phyloP scores from a whole-genome alignment of 2,888 invertebrate genomes.

The Cheilosia urbana region DNA sequence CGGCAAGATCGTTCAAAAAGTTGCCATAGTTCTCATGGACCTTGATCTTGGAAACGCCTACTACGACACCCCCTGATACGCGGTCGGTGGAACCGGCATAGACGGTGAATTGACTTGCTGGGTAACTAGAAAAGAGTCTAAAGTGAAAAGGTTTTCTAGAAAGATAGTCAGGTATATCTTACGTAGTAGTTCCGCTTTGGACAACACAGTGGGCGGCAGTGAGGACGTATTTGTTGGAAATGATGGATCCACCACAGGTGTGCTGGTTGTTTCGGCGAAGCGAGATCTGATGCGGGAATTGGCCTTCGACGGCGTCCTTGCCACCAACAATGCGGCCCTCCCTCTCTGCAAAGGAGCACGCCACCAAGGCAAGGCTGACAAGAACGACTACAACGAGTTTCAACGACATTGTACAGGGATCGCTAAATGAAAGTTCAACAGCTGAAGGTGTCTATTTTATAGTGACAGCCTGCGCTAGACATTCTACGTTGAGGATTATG shows the following conservation, averaged over 20 bases:
- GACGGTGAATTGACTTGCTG: constrained; percentile 76
- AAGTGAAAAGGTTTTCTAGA: background rate
- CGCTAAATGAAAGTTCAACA: constrained; percentile 22
- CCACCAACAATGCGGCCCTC: constrained; percentile 81
- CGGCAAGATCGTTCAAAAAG: constrained; percentile 79
- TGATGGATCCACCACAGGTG: constrained; percentile 80
- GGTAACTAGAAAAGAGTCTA: constrained; percentile 66
- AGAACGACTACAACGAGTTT: constrained; percentile 29
- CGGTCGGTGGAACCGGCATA: constrained; percentile 78
- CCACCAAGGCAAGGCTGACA: constrained; percentile 11
- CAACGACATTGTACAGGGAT: constrained; percentile 32
- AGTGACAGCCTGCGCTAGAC: constrained; percentile 14
- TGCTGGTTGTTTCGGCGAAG: constrained; percentile 77
- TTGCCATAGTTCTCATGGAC: constrained; percentile 78
- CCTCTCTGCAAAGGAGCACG: constrained; percentile 11
- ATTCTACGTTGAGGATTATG: constrained; percentile 21
- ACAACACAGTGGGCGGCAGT: constrained; percentile 82
- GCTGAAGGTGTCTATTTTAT: constrained; percentile 31
- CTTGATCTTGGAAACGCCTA: constrained; percentile 76
- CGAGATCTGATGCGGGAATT: constrained; percentile 83
- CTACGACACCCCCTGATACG: constrained; percentile 75
- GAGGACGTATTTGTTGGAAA: constrained; percentile 78
- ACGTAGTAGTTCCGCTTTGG: constrained; percentile 70
- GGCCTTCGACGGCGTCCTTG: constrained; percentile 78
- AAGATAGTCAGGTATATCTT: constrained; percentile 6